Percentiles rank a stretch among this genome's conserved stretches.
Evolutionary conservation across 2,113 vertebrate genomes (phyloP).

Genomic region (Lates calcarifer): DNA sequence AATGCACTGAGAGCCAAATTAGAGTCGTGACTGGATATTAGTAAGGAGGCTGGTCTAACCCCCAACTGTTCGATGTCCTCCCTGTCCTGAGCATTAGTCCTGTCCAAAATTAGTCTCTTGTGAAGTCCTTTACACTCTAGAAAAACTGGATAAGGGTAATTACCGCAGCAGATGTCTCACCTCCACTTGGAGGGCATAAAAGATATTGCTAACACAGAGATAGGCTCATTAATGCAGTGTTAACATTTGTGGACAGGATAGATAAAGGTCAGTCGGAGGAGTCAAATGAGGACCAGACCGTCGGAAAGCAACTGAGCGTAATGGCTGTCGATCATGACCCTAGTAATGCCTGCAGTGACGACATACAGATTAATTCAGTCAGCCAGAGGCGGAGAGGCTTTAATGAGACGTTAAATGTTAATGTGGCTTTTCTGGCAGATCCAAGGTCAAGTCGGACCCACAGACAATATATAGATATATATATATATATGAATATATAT

Average conservation of each 20-base stretch:
- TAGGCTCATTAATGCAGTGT: conserved; percentile 35
- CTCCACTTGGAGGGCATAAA: conserved; percentile 33
- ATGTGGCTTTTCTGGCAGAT: conserved; percentile 70
- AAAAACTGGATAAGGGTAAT: conserved; percentile 47
- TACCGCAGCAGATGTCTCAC: conserved; percentile 31
- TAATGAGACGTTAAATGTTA: conserved; percentile 75
- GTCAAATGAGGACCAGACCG: conserved; percentile 28
- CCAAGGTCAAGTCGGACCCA: conserved; percentile 69
- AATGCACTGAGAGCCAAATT: conserved; percentile 73
- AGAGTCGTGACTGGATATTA: conserved; percentile 33
- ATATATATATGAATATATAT: conserved; percentile 65
- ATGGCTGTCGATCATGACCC: conserved; percentile 57
- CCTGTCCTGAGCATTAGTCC: conserved; percentile 52
- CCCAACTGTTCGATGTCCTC: conserved; percentile 52
- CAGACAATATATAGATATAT: conserved; percentile 44
- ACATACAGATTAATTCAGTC: conserved; percentile 63
- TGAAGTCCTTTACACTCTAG: conserved; percentile 43
- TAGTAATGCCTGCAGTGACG: conserved; percentile 37
- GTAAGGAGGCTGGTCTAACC: conserved; percentile 2
- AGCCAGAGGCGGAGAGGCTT: conserved; percentile 58
- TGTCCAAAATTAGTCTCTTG: conserved; percentile 45
- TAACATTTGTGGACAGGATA: conserved; percentile 56
- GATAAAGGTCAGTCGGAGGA: conserved; percentile 57
- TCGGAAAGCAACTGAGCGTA: conserved; percentile 41
- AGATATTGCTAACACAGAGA: conserved; percentile 20